phyloP scores from a whole-genome alignment of 2,113 vertebrate species.

The Ceyx margarethae region DNA sequence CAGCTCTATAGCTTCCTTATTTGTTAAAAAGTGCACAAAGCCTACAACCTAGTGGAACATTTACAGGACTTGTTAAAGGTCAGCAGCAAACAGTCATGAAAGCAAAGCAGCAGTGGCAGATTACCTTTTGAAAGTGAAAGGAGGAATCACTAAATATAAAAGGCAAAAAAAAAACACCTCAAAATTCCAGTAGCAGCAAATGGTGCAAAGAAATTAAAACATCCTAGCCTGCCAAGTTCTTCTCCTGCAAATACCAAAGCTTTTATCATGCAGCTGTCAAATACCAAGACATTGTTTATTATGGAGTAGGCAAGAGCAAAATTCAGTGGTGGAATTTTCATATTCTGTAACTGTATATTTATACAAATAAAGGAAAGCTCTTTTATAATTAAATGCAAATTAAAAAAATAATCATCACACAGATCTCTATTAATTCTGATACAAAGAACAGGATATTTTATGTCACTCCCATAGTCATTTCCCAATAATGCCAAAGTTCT shows the following conservation, averaged over 20 bases:
- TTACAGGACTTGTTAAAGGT: slow-evolving; percentile 34
- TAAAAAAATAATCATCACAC: neutral
- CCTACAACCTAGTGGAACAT: neutral
- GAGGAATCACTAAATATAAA: neutral
- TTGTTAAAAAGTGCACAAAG: neutral
- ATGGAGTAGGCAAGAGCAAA: neutral
- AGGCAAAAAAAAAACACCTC: neutral
- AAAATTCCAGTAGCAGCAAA: neutral
- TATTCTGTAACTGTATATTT: neutral
- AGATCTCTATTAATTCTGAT: neutral
- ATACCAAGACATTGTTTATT: neutral
- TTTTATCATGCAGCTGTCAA: slow-evolving; percentile 34
- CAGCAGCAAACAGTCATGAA: slow-evolving; percentile 5
- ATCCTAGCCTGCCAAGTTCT: neutral
- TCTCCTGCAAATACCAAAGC: slow-evolving; percentile 11
- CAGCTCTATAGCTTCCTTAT: neutral
- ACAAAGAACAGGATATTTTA: neutral
- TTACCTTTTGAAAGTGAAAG: neutral
- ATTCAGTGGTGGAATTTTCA: neutral
- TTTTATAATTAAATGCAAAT: neutral
- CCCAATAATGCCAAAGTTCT: neutral
- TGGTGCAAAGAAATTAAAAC: slow-evolving; percentile 6
- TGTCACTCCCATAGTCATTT: neutral
- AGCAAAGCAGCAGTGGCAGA: neutral
- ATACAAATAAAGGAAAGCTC: neutral